phyloP scores from a whole-genome alignment of 2,113 vertebrate genomes.

The Electrona antarctica region DNA sequence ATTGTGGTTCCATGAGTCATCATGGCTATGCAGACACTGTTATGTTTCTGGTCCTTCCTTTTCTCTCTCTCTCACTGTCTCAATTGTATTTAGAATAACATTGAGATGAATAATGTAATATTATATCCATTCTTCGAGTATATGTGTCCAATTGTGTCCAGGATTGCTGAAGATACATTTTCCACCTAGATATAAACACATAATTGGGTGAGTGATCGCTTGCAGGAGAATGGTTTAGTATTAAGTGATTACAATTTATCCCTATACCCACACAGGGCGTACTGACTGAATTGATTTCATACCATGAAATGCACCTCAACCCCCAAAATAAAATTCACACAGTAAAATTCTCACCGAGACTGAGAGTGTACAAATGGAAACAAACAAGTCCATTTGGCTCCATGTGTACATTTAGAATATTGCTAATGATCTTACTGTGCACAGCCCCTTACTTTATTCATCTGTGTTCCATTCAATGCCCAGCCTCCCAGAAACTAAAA shows the following conservation, averaged over 20 bases:
- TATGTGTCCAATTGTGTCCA: too few relatives aligned
- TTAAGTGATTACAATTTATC: conserved; percentile 27
- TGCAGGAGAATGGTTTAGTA: conserved; percentile 10
- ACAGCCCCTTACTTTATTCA: neutral
- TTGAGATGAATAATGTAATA: too few relatives aligned
- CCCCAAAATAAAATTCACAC: neutral
- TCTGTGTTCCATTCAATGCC: neutral
- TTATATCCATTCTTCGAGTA: too few relatives aligned
- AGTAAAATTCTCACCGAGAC: too few relatives aligned
- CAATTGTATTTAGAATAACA: too few relatives aligned
- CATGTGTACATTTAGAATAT: too few relatives aligned
- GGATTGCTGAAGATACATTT: neutral
- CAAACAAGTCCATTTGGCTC: too few relatives aligned
- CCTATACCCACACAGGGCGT: conserved; percentile 4
- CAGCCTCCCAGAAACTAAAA: conserved; percentile 18
- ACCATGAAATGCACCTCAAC: conserved; percentile 20
- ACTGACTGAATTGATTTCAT: conserved; percentile 48
- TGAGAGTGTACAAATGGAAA: too few relatives aligned
- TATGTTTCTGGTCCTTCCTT: conserved; percentile 22
- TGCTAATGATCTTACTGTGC: too few relatives aligned
- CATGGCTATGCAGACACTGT: conserved; percentile 22
- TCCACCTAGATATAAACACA: conserved; percentile 28
- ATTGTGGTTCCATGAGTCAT: conserved; percentile 19
- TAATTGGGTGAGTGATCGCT: conserved; percentile 33
- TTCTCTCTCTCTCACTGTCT: too few relatives aligned